Conservation (phyloP, 2,797 vertebrate genomes). For the Crenichthys baileyi region DNA sequence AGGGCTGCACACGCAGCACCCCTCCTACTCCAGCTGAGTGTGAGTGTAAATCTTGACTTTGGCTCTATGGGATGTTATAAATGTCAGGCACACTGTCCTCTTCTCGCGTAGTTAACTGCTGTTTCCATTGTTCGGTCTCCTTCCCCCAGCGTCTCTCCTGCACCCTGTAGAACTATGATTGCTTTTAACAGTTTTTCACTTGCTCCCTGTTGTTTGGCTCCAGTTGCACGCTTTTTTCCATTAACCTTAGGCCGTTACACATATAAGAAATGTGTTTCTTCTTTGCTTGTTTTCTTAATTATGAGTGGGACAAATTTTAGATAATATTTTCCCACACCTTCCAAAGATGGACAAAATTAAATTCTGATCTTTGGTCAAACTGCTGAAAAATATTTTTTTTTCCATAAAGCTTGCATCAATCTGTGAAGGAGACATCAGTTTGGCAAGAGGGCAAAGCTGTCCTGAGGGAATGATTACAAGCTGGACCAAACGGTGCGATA, state of each 20-base stretch:
- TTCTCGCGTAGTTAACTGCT: conserved; percentile 74
- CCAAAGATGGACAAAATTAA: conserved; percentile 16
- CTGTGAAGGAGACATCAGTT: conserved; percentile 45
- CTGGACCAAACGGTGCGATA: conserved; percentile 57
- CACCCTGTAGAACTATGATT: conserved; percentile 68
- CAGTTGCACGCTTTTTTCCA: conserved; percentile 13
- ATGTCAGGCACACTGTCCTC: conserved; percentile 69
- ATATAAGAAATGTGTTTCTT: conserved; percentile 26
- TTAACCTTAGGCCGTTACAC: conserved; percentile 47
- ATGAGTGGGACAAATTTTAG: conserved; percentile 33
- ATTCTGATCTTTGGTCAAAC: conserved; percentile 16
- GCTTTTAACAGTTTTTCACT: conserved; percentile 67
- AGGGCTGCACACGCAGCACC: conserved; percentile 57
- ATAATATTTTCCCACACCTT: conserved; percentile 36
- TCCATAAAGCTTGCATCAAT: conserved; percentile 14
- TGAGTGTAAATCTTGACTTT: conserved; percentile 78
- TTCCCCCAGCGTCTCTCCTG: conserved; percentile 50
- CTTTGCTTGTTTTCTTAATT: conserved; percentile 31
- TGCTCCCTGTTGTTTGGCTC: conserved; percentile 58
- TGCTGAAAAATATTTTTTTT: conserved; percentile 27
- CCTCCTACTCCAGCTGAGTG: conserved; percentile 37
- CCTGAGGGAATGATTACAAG: conserved; percentile 74
- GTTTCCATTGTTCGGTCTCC: conserved; percentile 62
- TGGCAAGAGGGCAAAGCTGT: conserved; percentile 55
- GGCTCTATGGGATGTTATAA: conserved; percentile 76